Evolutionary conservation across 2,888 invertebrate species (phyloP).

Genomic region (Bombylius major): DNA sequence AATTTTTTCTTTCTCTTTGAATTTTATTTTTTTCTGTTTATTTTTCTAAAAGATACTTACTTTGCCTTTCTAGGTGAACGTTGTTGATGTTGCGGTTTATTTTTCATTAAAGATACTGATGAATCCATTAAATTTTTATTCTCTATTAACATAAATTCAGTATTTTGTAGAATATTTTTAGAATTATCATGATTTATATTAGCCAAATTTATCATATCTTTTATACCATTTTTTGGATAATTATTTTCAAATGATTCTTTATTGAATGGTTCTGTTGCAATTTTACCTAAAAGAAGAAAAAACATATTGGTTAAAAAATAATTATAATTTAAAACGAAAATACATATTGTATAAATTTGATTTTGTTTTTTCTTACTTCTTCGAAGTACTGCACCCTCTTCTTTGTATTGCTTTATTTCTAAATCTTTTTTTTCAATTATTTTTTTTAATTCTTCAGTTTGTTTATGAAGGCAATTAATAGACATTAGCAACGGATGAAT

Average conservation of each 20-base stretch:
- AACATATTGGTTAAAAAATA: background rate
- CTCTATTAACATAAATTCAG: too few species aligned
- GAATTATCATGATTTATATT: background rate
- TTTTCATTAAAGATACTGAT: background rate
- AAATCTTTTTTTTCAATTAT: conserved; percentile 26
- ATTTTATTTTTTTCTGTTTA: too few species aligned
- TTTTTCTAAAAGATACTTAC: background rate
- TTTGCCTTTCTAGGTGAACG: background rate
- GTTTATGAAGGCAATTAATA: conserved; percentile 15
- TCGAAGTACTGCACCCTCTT: conserved; percentile 24
- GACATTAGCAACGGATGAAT: conserved; percentile 18
- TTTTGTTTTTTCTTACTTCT: conserved; percentile 23
- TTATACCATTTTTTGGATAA: background rate
- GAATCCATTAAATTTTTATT: background rate
- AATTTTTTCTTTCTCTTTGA: background rate
- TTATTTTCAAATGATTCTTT: background rate
- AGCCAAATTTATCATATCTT: background rate
- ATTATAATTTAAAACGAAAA: too few species aligned
- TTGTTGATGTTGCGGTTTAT: background rate
- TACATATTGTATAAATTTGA: background rate
- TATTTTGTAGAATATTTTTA: too few species aligned
- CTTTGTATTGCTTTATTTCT: conserved; percentile 27
- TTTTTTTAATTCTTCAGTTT: conserved; percentile 19
- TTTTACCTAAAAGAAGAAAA: background rate
- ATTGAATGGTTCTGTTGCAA: conserved; percentile 1